phyloP scores from a whole-genome alignment of 64 coral and sea anemone genomes.

The Astreopora myriophthalma region DNA sequence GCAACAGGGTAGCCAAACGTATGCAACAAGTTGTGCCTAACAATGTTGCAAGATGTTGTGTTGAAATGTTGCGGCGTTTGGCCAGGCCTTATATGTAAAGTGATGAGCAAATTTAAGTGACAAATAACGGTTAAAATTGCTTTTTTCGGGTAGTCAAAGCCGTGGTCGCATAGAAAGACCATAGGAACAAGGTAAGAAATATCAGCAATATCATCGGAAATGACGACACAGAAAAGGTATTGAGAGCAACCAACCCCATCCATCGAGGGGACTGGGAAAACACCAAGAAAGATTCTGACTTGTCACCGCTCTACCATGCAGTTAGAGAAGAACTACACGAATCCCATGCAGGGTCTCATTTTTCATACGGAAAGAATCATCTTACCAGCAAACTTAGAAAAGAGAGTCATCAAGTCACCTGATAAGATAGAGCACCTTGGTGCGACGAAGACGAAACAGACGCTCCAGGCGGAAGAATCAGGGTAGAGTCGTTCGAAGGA shows the following conservation, averaged over 20 bases:
- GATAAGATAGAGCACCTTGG: constrained; percentile 25
- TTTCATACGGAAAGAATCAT: constrained; percentile 22
- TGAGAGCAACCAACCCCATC: constrained; percentile 5
- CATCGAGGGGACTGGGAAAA: constrained; percentile 34
- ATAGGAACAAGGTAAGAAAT: no score
- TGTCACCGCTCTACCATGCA: not conserved
- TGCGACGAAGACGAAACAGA: constrained; percentile 25
- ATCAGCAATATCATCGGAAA: not conserved
- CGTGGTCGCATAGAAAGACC: no score
- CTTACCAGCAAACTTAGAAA: not conserved
- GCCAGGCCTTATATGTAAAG: no score
- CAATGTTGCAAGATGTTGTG: no score
- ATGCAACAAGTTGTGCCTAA: no score
- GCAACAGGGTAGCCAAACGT: no score
- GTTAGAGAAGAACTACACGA: constrained; percentile 35
- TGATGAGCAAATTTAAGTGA: no score
- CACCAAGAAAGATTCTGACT: constrained; percentile 21
- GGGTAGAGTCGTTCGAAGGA: no score
- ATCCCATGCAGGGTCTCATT: constrained; percentile 2
- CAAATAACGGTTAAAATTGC: no score
- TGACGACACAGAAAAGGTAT: constrained; percentile 17
- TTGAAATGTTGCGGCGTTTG: no score
- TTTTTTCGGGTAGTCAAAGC: no score
- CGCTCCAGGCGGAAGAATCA: no score
- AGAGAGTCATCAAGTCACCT: constrained; percentile 21